Base-by-base conservation (phyloP, 2,888 invertebrate genomes). In the Catocala fraxini region DNA sequence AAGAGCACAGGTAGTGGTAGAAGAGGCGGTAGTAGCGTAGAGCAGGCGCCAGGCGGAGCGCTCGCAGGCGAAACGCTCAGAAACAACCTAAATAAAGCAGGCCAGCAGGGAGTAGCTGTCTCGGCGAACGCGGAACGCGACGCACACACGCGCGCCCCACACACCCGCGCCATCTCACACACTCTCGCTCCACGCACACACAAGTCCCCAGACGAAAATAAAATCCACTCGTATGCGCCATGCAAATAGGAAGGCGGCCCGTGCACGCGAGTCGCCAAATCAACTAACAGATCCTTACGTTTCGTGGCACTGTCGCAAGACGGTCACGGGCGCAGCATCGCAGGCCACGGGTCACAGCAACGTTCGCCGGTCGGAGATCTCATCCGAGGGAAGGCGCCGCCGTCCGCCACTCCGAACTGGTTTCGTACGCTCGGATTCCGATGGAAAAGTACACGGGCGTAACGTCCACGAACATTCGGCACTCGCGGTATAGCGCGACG, bases 181-280 rank as follows among this genome's bases (percentile, higher is more conserved):
- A 81, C 68, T 64, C 80, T 73, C 80, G 73, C 79, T 69, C 70
- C 85, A 89, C 92, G 82, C 92, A 91, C 92, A 92, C 90, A 87
- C 73, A 79, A 81, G 76, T 82, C 79, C 79, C 89, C 90, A 93
- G 93, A 93, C 93, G 89, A 93, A 94, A 94, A 94, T 94, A 94
- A 93, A 92, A 93, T 92, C 87, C 90, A 91, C 91, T 92, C 89
- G 91, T 91, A 92, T 93, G 90, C 90, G 92, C 92, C 91, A 92
- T 93, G 93, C 93, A 91, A 93, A 93, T 93, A 92, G 91, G 91
- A 92, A 92, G 92, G 85, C 89, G 86, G 86, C 84, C 81, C 84
- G 86, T 85, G 83, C 87, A 89, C 88, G 87, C 90, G 82, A 88
- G 78, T 86, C 84, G 84, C 84, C 87, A 85, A 90, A 89, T 89